Evolutionary conservation across 2,113 vertebrate species (phyloP), one percentile per base, ranked within the genome.

Genomic region (Spea bombifrons): DNA sequence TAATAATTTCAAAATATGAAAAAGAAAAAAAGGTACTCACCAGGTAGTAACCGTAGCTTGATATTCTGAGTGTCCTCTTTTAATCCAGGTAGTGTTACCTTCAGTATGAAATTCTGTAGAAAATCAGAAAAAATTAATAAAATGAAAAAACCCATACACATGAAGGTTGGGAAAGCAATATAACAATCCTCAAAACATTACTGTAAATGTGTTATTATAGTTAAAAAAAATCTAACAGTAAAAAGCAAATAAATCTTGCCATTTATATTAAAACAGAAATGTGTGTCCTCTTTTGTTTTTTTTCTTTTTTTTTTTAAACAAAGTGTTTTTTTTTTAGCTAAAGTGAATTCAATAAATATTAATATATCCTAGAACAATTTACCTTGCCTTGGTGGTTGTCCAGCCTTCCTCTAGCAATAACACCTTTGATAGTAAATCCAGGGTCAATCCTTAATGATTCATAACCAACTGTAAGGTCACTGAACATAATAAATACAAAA

Each of bases 301-400:
- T 30, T 30, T 30, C 30, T 30, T 30, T 1, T 30, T 30, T 30
- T 30, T 30, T 30, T 30, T 30, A 30, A 30, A 30, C 30, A 30
- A 30, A 30, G 30, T 30, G 30, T 30, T 30, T 30, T 30, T 30
- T 30, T 30, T 30, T 30, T 30, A 30, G 30, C 30, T 30, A 30
- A 30, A 30, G 30, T 30, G 30, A 30, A 30, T 30, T 30, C 30
- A 30, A 30, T 30, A 30, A 1, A 30, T 30, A 30, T 30, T 30
- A 30, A 30, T 30, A 30, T 30, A 30, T 30, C 8, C 4, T 66
- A 61, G 12, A 12, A 61, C 2, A 13, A 15, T 15, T 4, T 84
- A 97, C 97, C 94, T 94, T 94, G 81, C 90, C 89, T 68, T 91
- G 91, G 86, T 85, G 91, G 86, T 80, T 92, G 80, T 85, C 92